Conservation (phyloP, 1,140 invertebrate species). For the Sipha flava region DNA sequence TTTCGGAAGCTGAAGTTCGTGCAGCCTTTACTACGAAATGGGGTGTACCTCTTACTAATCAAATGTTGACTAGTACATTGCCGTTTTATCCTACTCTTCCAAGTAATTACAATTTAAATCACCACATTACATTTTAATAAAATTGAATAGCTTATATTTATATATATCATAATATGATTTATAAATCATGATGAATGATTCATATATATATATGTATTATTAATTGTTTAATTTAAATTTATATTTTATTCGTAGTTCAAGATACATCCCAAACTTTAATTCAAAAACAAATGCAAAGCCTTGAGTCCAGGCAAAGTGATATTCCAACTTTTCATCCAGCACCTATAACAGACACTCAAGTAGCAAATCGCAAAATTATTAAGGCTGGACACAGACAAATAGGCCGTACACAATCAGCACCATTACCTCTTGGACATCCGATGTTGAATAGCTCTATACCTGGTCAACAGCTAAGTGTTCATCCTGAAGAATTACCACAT, state of each 20-base stretch:
- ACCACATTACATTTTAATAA: not conserved
- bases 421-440: conserved; percentile 87
- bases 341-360: conserved; percentile 56
- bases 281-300: conserved; percentile 54
- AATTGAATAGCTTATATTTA: not conserved
- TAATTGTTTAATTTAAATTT: not conserved
- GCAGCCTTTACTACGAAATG: conserved; percentile 62
- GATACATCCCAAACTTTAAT: conserved; percentile 49
- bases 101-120: conserved; percentile 41
- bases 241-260: not conserved
- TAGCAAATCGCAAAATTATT: conserved; percentile 58
- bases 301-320: conserved; percentile 45
- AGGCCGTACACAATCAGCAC: conserved; percentile 86
- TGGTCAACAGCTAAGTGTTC: conserved; percentile 44
- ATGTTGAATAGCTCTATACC: conserved; percentile 57
- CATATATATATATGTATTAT: no score
- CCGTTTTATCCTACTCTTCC: conserved; percentile 67
- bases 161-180: not conserved
- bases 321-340: conserved; percentile 34
- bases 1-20: conserved; percentile 70
- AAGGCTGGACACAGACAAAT: conserved; percentile 69
- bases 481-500: conserved; percentile 56
- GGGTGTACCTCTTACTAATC: conserved; percentile 61
- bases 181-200: not conserved
- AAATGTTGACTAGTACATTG: conserved; percentile 62